A percentile compares a stretch with the other conserved stretches of the same genome.
These are phyloP conservation scores for Threskiornis aethiopicus DNA, from an alignment of 2,797 vertebrate species.

Conservation along the genomic window DNA sequence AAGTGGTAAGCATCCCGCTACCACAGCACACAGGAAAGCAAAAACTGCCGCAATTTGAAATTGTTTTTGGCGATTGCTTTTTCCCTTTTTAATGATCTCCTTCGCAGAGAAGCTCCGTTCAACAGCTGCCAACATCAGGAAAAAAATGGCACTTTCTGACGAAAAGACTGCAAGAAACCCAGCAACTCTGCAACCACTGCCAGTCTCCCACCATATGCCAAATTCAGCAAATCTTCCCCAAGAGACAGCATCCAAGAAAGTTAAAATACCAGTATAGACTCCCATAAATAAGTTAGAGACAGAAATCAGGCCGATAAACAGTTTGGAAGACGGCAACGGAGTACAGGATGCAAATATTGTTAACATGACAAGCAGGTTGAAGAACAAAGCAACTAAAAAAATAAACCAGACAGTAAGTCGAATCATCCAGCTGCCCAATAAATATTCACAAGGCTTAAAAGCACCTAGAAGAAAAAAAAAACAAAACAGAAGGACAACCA, in stretches of 20 bases:
- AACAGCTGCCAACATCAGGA: slow-evolving; percentile 87
- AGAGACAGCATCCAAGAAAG: slow-evolving; percentile 87
- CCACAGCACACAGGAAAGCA: slow-evolving; percentile 81
- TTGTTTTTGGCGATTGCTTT: slow-evolving; percentile 74
- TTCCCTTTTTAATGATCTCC: slow-evolving; percentile 86
- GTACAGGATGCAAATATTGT: slow-evolving; percentile 83
- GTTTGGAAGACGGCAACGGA: slow-evolving; percentile 80
- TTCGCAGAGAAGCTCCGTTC: slow-evolving; percentile 89
- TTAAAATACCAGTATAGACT: slow-evolving; percentile 89
- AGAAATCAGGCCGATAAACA: slow-evolving; percentile 91
- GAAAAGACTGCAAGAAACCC: slow-evolving; percentile 93
- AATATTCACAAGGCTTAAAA: slow-evolving; percentile 95
- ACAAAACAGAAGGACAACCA: neutral
- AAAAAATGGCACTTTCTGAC: slow-evolving; percentile 90
- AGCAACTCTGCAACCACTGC: slow-evolving; percentile 86
- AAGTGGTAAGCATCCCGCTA: slow-evolving; percentile 85
- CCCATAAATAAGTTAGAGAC: slow-evolving; percentile 93
- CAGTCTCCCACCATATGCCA: slow-evolving; percentile 96
- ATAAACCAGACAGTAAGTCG: slow-evolving; percentile 98
- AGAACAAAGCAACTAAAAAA: slow-evolving; percentile 91
- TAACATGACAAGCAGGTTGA: slow-evolving; percentile 90
- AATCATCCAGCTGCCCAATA: slow-evolving; percentile 99
- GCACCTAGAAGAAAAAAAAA: slow-evolving; percentile 80
- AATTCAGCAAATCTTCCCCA: slow-evolving; percentile 95
- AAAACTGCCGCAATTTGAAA: slow-evolving; percentile 81